Evolutionary conservation across 2,888 invertebrate genomes (phyloP), one percentile per base, ranked within the genome.

Genomic region (Incurvaria masculella): DNA sequence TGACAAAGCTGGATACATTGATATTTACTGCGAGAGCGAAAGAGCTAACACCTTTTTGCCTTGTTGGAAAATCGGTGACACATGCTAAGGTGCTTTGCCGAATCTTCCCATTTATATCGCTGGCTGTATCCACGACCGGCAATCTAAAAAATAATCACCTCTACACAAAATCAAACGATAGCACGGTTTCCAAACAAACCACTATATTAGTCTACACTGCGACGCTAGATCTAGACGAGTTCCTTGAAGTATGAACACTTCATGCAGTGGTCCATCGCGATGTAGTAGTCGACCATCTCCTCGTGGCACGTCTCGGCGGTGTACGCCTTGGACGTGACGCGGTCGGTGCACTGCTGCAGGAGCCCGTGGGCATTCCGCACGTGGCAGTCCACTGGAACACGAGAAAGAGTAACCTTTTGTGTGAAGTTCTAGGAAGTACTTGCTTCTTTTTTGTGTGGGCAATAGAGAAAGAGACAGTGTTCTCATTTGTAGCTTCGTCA

Each of bases 261-360:
- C 0, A 68, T 65, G 49, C 75, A 75, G 21, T 57, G 59, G 53
- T 74, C 72, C 1, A 75, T 38, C 0, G 68, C 64, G 21, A 61
- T 51, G n/a, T 70, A 57, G 4, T 72, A 55, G 8, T 73, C 72
- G 0, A 65, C 56, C 0, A 62, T 59, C 53, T 75, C 75, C 45
- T 69, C 64, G 41, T 65, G 63, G 49, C 75, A 75, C 2, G 63
- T 68, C 56, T 75, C 75, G 0, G 67, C 64, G 0, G 74, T 75
- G 53, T 65, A 69, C 0, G 58, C 56, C 49, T 69, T 71, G 1
- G 52, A 53, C 8, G 47, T 52, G 0, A 75, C 59, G 0, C 75
- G 56, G 2, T 57, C 52, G 18, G 64, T 58, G 50, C 75, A 75
- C 1, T 58, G 54, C 16, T 57, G 51, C 0, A 70, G 57, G 4